phyloP scores from a whole-genome alignment of 2,113 vertebrate genomes.

The Salminus brasiliensis region DNA sequence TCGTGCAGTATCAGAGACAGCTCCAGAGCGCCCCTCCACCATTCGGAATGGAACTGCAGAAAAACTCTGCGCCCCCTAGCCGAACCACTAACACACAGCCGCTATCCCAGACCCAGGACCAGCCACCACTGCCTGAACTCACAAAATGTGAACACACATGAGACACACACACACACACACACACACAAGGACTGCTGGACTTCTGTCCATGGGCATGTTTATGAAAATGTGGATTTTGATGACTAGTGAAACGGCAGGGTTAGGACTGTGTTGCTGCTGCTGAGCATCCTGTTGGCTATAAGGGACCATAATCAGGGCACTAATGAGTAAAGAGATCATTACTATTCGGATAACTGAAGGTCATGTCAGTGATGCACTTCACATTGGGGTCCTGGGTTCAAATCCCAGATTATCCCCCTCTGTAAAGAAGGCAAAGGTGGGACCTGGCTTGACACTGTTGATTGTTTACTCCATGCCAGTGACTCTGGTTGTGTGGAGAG shows the following conservation, averaged over 20 bases:
- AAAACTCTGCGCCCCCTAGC: constrained; percentile 68
- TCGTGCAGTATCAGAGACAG: constrained; percentile 78
- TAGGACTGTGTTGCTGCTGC: not conserved
- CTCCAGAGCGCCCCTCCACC: constrained; percentile 69
- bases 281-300: too few relatives aligned
- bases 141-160: constrained; percentile 76
- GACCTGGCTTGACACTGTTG: too few relatives aligned
- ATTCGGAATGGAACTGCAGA: constrained; percentile 75
- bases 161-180: constrained; percentile 44
- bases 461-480: too few relatives aligned
- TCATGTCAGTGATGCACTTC: not conserved
- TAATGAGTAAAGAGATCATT: not conserved
- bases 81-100: constrained; percentile 60
- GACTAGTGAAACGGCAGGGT: not conserved
- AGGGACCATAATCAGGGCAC: not conserved
- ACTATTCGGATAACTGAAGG: not conserved
- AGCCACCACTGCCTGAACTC: constrained; percentile 72
- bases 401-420: too few relatives aligned
- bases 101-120: constrained; percentile 70
- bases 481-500: too few relatives aligned
- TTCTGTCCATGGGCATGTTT: not conserved
- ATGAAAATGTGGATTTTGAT: not conserved
- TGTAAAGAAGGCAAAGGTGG: too few relatives aligned
- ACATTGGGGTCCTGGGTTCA: too few relatives aligned
- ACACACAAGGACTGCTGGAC: not conserved